Evolutionary conservation across 35 echinoderm and acorn worm genomes (phyloP).

Genomic region (Diadema setosum): DNA sequence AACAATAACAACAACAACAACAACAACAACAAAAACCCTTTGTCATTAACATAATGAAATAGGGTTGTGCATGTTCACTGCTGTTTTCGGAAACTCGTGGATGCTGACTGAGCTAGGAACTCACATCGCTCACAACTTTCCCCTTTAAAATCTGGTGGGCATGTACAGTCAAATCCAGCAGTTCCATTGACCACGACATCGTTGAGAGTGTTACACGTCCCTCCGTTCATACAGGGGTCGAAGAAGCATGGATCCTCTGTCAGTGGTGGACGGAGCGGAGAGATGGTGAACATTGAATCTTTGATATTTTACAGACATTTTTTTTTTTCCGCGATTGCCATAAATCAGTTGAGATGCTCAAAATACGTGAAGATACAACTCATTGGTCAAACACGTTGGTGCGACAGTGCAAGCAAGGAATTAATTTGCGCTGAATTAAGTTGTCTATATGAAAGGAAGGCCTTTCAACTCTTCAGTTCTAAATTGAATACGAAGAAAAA

Average conservation of each 20-base stretch:
- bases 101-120: neutral
- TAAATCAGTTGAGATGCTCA: too few relatives aligned
- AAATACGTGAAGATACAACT: neutral
- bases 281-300: neutral
- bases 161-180: slow-evolving; percentile 41
- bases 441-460: too few relatives aligned
- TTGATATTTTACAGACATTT: neutral
- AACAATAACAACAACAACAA: neutral
- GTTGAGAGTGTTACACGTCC: slow-evolving; percentile 23
- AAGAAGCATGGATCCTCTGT: slow-evolving; percentile 44
- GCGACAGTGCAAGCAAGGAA: too few relatives aligned
- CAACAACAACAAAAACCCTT: neutral
- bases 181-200: slow-evolving; percentile 10
- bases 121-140: slow-evolving; percentile 70
- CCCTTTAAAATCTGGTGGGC: slow-evolving; percentile 42
- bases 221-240: slow-evolving; percentile 52
- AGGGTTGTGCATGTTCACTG: neutral
- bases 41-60: too few relatives aligned
- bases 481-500: too few relatives aligned
- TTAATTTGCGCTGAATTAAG: too few relatives aligned
- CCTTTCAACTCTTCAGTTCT: too few relatives aligned
- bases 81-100: neutral
- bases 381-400: neutral
- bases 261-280: neutral
- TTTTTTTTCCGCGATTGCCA: too few relatives aligned